Evolutionary conservation across 2,113 vertebrate genomes (phyloP), one percentile per base, ranked within the genome.

Genomic region (Hippopotamus amphibius): DNA sequence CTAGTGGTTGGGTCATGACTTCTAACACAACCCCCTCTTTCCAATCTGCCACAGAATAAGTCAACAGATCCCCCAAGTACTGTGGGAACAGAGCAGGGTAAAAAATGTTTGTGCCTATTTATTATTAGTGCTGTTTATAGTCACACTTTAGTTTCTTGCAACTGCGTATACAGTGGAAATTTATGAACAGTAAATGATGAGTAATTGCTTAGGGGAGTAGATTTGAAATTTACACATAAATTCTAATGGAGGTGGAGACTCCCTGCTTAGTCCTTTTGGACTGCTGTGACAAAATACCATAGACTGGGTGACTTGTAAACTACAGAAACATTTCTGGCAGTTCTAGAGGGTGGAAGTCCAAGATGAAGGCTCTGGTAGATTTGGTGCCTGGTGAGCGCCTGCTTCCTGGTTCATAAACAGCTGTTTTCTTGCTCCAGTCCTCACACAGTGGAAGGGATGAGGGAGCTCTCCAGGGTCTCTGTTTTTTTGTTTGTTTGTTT

Each of bases 71-170:
- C 65, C 89, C 50, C 41, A 61, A 94, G 17, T 57, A 12, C 79
- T 57, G 22, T 85, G 65, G 76, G 84, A 90, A 72, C 59, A 55
- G 74, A 88, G 84, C 50, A 59, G 80, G 48, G 22, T 55, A 77
- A 82, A 28, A 86, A 15, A 93, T 1, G 4, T 55, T 12, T 48
- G 16, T 63, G 48, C 37, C 76, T 84, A 30, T 77, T 96, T 96
- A 72, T 96, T 88, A 86, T n/a, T 85, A 69, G 66, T 94, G 43
- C 65, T 91, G 30, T 88, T 92, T 57, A 66, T 95, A 68, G 72
- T 66, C 80, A 88, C 53, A 76, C 84, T 96, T 74, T 86, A 41
- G 15, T 77, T 96, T 85, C 94, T 74, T 92, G 57, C 55, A 81
- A 1, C 77, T 69, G 59, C 88, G 63, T 90, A 7, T 57, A 28